Base-by-base conservation (phyloP, 1,140 invertebrate genomes). In the Ceratosolen solmsi region DNA sequence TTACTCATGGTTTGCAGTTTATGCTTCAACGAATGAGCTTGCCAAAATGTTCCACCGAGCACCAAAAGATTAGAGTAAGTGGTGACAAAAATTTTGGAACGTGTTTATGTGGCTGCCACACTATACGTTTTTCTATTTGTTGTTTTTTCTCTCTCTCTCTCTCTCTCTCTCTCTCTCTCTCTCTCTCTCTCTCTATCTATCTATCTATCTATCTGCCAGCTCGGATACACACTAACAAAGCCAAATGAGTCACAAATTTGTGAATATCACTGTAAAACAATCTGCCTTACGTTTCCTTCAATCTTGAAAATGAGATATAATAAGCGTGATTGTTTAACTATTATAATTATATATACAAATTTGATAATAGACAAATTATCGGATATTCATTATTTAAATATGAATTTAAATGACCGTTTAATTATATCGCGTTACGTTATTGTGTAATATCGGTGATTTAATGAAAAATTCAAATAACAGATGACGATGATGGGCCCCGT, bases 1-100 rank as follows among this genome's bases (percentile, higher is more conserved):
- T 82, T 89, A 89, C 86, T 92, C 89, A 88, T 92, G 87, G 87
- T 96, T 87, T 96, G 91, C 96, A 97, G 96, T 96, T 94, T 92
- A 95, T 96, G 95, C 95, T 97, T 94, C 94, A 96, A 93, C 94
- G 95, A 94, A 96, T 95, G 95, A 95, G 95, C 93, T 94, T 95
- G 92, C 94, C 95, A 93, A 95, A 95, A 93, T 94, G 93, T 94
- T 94, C 94, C 92, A 96, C 94, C 92, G 94, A 96, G 91, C 96
- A 96, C 93, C 96, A 96, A 94, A 95, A 94, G 92, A 96, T 96
- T 93, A 95, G 96, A 96, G 96, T 97, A 96, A 97, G 96, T 95
- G 91, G 89, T 85, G 51, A 80, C 11, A 86, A 87, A 54, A 91
- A 82, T 87, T 86, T 86, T 89, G 83, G 83, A 89, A 86, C 85